phyloP scores from a whole-genome alignment of 1,140 invertebrate genomes.

The Trachelipus rathkii region DNA sequence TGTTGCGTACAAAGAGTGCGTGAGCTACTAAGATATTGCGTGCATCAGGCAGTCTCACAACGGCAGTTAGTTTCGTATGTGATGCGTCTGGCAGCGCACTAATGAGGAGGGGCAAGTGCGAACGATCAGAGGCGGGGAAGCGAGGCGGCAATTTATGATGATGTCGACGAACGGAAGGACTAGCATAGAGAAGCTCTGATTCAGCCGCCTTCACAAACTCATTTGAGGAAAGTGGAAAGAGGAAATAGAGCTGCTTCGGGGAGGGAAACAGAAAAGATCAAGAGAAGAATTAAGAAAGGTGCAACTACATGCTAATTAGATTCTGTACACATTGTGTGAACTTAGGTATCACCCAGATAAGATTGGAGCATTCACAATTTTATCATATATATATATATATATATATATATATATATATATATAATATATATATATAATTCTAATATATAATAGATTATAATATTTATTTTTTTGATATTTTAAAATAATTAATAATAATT shows the following conservation, averaged over 20 bases:
- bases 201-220: background rate
- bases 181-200: background rate
- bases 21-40: conserved; percentile 11
- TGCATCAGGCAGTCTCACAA: background rate
- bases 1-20: background rate
- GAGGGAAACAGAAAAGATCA: background rate
- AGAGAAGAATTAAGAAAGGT: background rate
- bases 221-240: background rate
- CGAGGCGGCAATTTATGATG: background rate
- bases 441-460: background rate
- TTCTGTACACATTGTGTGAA: background rate
- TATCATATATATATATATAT: too few relatives aligned
- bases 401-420: background rate
- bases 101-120: conserved; percentile 2
- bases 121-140: background rate
- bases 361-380: background rate
- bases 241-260: background rate
- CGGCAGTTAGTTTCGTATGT: conserved; percentile 6
- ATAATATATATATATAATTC: background rate
- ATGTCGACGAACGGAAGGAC: background rate
- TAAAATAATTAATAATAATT: background rate
- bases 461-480: background rate
- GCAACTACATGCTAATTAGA: background rate
- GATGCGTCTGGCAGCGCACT: conserved; percentile 1
- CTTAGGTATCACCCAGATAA: background rate